Percentiles rank a stretch among this genome's conserved stretches.
Conservation (phyloP, 2,888 invertebrate species). For the Nesidiocoris tenuis region DNA sequence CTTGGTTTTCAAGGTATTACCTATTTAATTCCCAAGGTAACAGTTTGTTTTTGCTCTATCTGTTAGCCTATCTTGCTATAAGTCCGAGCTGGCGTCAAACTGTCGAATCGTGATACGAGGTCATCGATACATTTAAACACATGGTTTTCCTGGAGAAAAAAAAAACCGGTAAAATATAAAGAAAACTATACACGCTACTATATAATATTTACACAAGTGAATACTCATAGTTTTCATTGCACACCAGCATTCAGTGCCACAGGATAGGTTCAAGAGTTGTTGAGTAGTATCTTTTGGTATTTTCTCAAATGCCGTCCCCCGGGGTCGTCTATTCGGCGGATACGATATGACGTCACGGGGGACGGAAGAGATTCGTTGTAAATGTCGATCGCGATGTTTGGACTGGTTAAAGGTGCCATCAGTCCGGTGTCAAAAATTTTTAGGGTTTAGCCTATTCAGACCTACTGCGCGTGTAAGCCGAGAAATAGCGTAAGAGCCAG, state of each 20-base stretch:
- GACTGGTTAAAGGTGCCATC: slow-evolving; percentile 10
- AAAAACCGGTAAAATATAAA: not conserved
- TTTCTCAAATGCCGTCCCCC: not conserved
- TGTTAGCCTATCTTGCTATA: too few species aligned
- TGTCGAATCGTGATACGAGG: too few species aligned
- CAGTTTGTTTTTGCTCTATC: too few species aligned
- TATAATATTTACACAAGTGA: slow-evolving; percentile 39
- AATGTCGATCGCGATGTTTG: not conserved
- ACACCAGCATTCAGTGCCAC: slow-evolving; percentile 40
- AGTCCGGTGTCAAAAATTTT: slow-evolving; percentile 25
- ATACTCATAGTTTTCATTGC: slow-evolving; percentile 18
- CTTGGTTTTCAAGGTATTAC: too few species aligned
- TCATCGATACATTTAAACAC: too few species aligned
- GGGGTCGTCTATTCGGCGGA: not conserved
- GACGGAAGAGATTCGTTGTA: not conserved
- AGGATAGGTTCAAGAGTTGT: slow-evolving; percentile 40
- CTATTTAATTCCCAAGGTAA: too few species aligned
- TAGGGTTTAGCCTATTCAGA: slow-evolving; percentile 1
- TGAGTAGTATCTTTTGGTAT: slow-evolving; percentile 16
- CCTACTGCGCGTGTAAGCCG: slow-evolving; percentile 15
- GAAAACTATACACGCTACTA: slow-evolving; percentile 33
- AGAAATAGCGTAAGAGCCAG: not conserved
- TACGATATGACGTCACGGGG: slow-evolving; percentile 5
- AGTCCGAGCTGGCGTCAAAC: too few species aligned
- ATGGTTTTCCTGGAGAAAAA: too few species aligned